Base-by-base conservation (phyloP, 2,797 vertebrate species). In the Meriones psammophilus region DNA sequence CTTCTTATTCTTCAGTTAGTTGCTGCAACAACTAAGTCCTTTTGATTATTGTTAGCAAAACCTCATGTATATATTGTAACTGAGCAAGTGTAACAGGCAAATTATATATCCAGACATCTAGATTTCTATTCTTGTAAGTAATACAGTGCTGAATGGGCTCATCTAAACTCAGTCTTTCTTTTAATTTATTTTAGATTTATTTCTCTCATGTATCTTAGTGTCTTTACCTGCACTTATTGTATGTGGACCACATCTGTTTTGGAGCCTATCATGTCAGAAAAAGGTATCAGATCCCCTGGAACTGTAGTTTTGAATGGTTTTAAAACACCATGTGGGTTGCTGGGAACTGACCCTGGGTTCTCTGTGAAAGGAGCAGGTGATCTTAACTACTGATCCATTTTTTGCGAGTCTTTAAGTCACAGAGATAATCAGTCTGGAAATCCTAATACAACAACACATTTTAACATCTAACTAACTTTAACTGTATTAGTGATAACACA, bases 41-140 rank as follows among this genome's bases (percentile, higher is more conserved):
- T 87, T 71, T 90, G 50, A 92, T 39, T 80, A 39, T 76, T 36
- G 10, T 84, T 68, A 87, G 22, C 68, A 86, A 94, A 77, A 64
- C 14, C 33, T 84, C 33, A 76, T 87, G 26, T 79, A 28, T 64
- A 36, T 77, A 42, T 78, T 91, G 89, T 73, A 91, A 33, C 58
- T 66, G 85, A 91, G n/a, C 39, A 83, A 83, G 80, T 42, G 71
- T 28, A 89, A 20, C 58, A 15, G 46, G n/a, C 56, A 68, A 92
- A 64, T 92, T 81, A 86, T n/a, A 71, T 66, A 87, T 58, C n/a
- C 50, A 84, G 84, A 89, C 24, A 5, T 92, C 42, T 93, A 33
- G 42, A 89, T 92, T 96, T 95, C 58, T 77, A 77, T 36, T 92
- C 85, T 81, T 42, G 46, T 79, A 73, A 88, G 60, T 64, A 73